phyloP scores from a whole-genome alignment of 2,888 invertebrate genomes.

The Erebia aethiops region DNA sequence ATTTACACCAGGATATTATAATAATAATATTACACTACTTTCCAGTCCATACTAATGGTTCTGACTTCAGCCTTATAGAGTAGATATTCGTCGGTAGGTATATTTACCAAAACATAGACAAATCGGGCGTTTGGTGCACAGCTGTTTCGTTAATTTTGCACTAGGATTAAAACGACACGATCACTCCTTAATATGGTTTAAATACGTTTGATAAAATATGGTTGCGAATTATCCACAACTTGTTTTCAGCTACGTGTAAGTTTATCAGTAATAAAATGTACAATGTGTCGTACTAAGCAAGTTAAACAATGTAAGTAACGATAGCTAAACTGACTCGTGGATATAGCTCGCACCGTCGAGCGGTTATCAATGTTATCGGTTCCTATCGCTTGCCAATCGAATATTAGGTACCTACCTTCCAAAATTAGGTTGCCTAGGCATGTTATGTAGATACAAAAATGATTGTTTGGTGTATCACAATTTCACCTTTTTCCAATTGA shows the following conservation, averaged over 20 bases:
- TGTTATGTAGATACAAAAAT: background rate
- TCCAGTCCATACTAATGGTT: too few species aligned
- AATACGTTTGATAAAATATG: slow-evolving; percentile 10
- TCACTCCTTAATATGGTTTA: slow-evolving; percentile 5
- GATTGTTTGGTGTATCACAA: too few species aligned
- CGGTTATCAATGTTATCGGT: slow-evolving; percentile 32
- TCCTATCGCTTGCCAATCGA: slow-evolving; percentile 60
- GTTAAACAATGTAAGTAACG: background rate
- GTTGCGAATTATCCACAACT: slow-evolving; percentile 7
- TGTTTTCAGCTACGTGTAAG: slow-evolving; percentile 9
- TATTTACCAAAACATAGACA: background rate
- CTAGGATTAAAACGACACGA: background rate
- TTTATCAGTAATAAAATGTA: slow-evolving; percentile 22
- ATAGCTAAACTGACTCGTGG: slow-evolving; percentile 15
- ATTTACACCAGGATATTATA: too few species aligned
- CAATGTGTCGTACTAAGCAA: slow-evolving; percentile 10
- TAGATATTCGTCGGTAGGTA: background rate
- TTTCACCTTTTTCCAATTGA: too few species aligned
- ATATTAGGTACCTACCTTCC: slow-evolving; percentile 13
- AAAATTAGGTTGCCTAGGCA: background rate
- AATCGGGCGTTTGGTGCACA: background rate
- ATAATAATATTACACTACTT: too few species aligned
- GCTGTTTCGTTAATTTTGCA: slow-evolving; percentile 2
- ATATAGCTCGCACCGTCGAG: slow-evolving; percentile 18
- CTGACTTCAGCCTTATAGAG: background rate